Base-by-base conservation (phyloP, 2,113 vertebrate species). In the Irena cyanogastra region DNA sequence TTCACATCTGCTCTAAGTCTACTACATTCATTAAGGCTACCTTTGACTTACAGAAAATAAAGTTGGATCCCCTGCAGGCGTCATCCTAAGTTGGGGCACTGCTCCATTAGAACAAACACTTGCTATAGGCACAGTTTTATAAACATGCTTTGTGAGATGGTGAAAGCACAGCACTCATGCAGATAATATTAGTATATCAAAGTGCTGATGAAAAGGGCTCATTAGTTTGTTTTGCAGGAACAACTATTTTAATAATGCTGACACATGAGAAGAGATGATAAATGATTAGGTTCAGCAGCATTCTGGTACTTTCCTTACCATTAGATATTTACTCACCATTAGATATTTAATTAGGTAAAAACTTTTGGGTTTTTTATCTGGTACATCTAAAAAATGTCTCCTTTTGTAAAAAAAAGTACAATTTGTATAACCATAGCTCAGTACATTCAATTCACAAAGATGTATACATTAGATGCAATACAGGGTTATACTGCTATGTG, bases 181-280 rank as follows among this genome's bases (percentile, higher is more conserved):
- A 82, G 60, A 57, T 45, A 93, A 21, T 35, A 69, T 23, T 39
- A 54, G 47, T 56, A 59, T 19, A 56, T 28, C 41, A 22, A 89
- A 95, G 66, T 86, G 78, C 75, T 94, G 70, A 83, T 70, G 90
- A 72, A 80, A 92, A 92, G 45, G 28, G 57, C 80, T 83, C 71
- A 69, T 88, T 79, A 88, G 82, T 64, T 84, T 42, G 76, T 79
- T 87, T 77, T 77, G 50, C 44, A 93, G 71, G 68, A 96, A 83
- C 45, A 80, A 80, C 50, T 88, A 47, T 49, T 94, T 74, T 78
- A 63, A 65, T 78, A 77, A 90, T 80, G 71, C 82, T 93, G 85
- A 90, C 76, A 75, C 39, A 74, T 0, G 2, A 92, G 54, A 89
- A 81, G 44, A 85, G 53, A 57, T 63, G 49, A 72, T 30, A 88